Percentiles rank a stretch among this genome's conserved stretches.
phyloP scores from a whole-genome alignment of 2,888 invertebrate genomes.

The Lampropteryx suffumata region DNA sequence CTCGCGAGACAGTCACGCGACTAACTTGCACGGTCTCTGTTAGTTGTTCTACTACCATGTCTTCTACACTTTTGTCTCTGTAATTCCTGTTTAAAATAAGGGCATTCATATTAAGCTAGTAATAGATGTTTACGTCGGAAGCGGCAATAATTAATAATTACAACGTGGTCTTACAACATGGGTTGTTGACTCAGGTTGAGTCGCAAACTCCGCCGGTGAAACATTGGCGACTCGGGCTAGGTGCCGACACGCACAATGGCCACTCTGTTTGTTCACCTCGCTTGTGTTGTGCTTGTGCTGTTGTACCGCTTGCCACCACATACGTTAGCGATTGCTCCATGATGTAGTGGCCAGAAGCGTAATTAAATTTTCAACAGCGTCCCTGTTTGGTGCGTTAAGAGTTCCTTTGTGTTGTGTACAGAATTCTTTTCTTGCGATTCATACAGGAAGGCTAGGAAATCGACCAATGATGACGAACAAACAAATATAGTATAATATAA shows the following conservation, averaged over 20 bases:
- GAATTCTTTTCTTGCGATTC: too few species aligned
- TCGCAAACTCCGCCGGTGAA: slow-evolving; percentile 58
- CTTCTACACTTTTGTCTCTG: slow-evolving; percentile 39
- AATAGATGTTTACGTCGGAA: slow-evolving; percentile 23
- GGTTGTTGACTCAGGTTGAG: slow-evolving; percentile 62
- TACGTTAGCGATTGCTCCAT: slow-evolving; percentile 50
- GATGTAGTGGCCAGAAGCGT: slow-evolving; percentile 55
- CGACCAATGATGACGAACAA: too few species aligned
- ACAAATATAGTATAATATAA: too few species aligned
- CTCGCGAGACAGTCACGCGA: slow-evolving; percentile 73
- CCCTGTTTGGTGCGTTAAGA: slow-evolving; percentile 31
- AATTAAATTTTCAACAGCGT: slow-evolving; percentile 62
- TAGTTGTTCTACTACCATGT: slow-evolving; percentile 53
- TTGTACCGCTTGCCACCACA: slow-evolving; percentile 48
- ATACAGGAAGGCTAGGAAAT: too few species aligned
- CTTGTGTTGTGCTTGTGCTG: slow-evolving; percentile 49
- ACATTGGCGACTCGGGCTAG: slow-evolving; percentile 55
- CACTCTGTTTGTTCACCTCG: slow-evolving; percentile 58
- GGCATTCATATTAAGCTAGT: slow-evolving; percentile 19
- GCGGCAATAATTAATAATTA: slow-evolving; percentile 51
- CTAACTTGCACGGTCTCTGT: slow-evolving; percentile 49
- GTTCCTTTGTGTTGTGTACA: too few species aligned
- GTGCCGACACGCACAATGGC: slow-evolving; percentile 68
- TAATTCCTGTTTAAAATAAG: slow-evolving; percentile 31
- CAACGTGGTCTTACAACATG: slow-evolving; percentile 48